Percentiles rank a stretch among this genome's conserved stretches.
Evolutionary conservation across 2,113 vertebrate species (phyloP).

Genomic region (Formicarius rufipectus): DNA sequence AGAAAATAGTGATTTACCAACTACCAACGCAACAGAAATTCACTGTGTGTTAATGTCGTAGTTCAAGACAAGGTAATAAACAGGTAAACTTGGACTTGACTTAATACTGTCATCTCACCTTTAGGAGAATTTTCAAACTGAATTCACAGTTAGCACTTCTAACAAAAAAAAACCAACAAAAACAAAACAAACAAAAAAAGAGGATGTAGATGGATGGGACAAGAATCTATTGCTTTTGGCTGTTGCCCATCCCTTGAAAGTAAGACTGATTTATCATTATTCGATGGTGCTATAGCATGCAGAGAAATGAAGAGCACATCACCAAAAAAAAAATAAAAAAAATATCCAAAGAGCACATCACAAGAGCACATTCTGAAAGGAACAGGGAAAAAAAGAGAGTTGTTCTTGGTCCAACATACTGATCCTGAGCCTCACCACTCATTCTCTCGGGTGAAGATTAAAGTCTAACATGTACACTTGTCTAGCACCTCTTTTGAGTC

Average conservation of each 20-base stretch:
- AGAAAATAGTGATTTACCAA: neutral
- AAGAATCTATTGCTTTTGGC: neutral
- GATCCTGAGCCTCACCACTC: neutral
- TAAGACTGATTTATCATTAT: neutral
- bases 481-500: neutral
- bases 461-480: accelerated
- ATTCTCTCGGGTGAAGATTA: neutral
- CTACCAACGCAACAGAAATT: neutral
- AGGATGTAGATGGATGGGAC: neutral
- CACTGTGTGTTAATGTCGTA: neutral
- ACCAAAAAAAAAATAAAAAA: too few relatives aligned
- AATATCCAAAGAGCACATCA: neutral
- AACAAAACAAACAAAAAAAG: too few relatives aligned
- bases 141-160: neutral
- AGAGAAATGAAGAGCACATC: neutral
- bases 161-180: too few relatives aligned
- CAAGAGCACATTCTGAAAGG: neutral
- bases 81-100: neutral
- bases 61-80: neutral
- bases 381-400: neutral
- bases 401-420: neutral
- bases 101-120: neutral
- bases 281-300: accelerated
- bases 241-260: neutral
- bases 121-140: neutral